phyloP scores from a whole-genome alignment of 2,888 invertebrate genomes.

The Torymus texanus region DNA sequence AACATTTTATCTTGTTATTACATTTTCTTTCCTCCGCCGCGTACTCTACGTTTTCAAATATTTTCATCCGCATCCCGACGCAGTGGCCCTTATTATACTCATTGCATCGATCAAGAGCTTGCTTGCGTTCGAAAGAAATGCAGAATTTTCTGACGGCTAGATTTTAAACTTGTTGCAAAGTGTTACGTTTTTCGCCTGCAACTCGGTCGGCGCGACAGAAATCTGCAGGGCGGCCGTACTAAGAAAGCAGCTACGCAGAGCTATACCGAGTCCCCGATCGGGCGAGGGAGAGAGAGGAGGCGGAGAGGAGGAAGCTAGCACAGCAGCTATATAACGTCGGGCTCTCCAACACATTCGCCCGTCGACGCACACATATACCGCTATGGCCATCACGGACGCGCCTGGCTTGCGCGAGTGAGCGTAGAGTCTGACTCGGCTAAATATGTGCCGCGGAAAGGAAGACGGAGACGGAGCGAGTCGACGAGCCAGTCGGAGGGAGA shows the following conservation, averaged over 20 bases:
- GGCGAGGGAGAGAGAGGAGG: slow-evolving; percentile 29
- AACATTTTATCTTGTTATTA: too few species aligned
- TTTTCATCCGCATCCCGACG: too few species aligned
- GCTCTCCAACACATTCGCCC: neutral
- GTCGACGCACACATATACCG: neutral
- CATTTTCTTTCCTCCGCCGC: too few species aligned
- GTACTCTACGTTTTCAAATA: too few species aligned
- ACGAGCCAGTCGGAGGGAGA: slow-evolving; percentile 1
- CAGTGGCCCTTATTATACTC: too few species aligned
- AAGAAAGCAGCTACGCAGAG: neutral
- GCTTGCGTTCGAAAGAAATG: too few species aligned
- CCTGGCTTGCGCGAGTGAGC: neutral
- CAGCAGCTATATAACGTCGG: neutral
- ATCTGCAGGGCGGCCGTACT: slow-evolving; percentile 19
- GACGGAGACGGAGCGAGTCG: slow-evolving; percentile 45
- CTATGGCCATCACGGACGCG: neutral
- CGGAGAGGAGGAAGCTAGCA: neutral
- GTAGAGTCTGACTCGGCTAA: slow-evolving; percentile 52
- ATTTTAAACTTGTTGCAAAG: slow-evolving; percentile 35
- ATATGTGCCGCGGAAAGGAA: slow-evolving; percentile 54
- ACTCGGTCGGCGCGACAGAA: slow-evolving; percentile 46
- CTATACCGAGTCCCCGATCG: slow-evolving; percentile 44
- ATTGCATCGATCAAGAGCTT: too few species aligned
- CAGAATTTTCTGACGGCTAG: too few species aligned
- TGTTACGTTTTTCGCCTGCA: slow-evolving; percentile 6